Base-by-base conservation (phyloP, 2,888 invertebrate species). In the Camptogramma bilineatum region DNA sequence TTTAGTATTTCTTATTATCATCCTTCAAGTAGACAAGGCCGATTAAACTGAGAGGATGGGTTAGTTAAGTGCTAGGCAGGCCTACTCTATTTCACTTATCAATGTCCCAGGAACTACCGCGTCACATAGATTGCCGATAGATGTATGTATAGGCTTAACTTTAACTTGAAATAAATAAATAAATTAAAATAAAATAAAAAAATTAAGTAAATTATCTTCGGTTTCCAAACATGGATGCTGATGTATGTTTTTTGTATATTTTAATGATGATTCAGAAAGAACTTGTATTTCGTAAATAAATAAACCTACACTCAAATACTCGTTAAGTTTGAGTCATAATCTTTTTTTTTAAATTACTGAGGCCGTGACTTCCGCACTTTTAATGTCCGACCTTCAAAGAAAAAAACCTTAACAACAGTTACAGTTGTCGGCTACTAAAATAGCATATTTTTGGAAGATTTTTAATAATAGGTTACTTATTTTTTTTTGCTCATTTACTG, bases 291-390 rank as follows among this genome's bases (percentile, higher is more conserved):
- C 10, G 52, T 57, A 57, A 57, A 52, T 51, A 57, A 52, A 63
- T 39, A 55, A 19, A 31, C 52, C 19, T 31, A 48, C 31, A 44
- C 51, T 55, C 17, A 46, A 51, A 52, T 46, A 55, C 60, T 69
- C 64, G 60, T 64, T 47, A 56, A 53, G 56, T 62, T 70, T 67
- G 66, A 68, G 61, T 71, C 68, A 66, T 61, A 31, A 55, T 52
- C 53, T 10, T 52, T 61, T 48, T 68, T 71, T 68, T 66, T 64
- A 57, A 60, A 64, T 70, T 54, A 54, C 39, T 52, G 46, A 75
- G 70, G 73, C 76, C 78, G 75, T 80, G 76, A 80, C 77, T 85
- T 87, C 84, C 85, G 81, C 58, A 66, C 74, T 82, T 80, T 76
- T 83, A 80, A 72, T 63, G 51, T 19, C 61, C 52, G 64, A 66